A percentile compares a stretch with the other conserved stretches of the same genome.
These are phyloP conservation scores for Lasioglossum zephyrum DNA, from an alignment of 2,888 invertebrate species.

Conservation along the genomic window DNA sequence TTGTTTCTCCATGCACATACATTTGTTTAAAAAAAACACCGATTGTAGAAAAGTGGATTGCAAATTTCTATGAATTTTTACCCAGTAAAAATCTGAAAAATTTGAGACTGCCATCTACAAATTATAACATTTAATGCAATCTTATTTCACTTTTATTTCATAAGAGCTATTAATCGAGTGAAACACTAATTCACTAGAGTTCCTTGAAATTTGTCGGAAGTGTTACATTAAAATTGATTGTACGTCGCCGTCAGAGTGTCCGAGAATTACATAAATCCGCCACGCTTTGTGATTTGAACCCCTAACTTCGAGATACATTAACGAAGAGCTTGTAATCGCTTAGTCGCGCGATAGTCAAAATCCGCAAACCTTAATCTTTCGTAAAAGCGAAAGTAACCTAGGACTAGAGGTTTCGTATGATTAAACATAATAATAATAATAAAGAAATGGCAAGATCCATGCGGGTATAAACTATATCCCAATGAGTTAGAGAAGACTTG, in stretches of 20 bases:
- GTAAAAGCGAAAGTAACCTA: slow-evolving; percentile 71
- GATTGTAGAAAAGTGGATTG: not conserved
- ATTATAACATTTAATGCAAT: not conserved
- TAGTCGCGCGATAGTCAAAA: slow-evolving; percentile 54
- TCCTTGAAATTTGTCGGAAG: not conserved
- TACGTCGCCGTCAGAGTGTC: not conserved
- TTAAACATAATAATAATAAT: slow-evolving; percentile 55
- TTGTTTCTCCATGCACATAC: not conserved
- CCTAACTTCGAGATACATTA: not conserved
- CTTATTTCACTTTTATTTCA: not conserved
- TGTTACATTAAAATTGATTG: not conserved
- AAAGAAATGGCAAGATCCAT: slow-evolving; percentile 73
- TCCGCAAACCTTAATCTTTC: slow-evolving; percentile 65
- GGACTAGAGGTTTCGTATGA: slow-evolving; percentile 75
- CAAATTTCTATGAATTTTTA: not conserved
- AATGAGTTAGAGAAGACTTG: not conserved
- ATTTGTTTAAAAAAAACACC: not conserved
- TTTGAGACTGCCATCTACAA: not conserved
- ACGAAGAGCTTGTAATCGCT: slow-evolving; percentile 36
- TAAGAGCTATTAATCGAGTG: not conserved
- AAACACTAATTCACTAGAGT: not conserved
- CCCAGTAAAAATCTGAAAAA: not conserved
- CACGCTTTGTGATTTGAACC: slow-evolving; percentile 20
- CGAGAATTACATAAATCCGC: not conserved
- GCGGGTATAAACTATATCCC: slow-evolving; percentile 45